phyloP scores from a whole-genome alignment of 2,113 vertebrate genomes.

The Alethe castanea region DNA sequence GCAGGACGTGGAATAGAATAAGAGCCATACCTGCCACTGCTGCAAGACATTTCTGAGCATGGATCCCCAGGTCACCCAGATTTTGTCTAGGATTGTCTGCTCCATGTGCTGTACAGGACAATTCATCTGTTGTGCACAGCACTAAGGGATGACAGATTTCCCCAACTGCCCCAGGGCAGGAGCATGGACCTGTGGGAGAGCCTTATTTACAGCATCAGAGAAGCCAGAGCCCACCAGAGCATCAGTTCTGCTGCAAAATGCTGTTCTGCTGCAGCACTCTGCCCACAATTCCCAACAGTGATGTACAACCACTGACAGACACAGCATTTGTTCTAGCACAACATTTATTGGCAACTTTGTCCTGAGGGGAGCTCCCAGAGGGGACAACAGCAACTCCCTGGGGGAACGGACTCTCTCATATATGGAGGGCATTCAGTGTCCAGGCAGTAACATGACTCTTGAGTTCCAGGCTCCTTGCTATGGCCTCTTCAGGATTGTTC shows the following conservation, averaged over 20 bases:
- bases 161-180: neutral
- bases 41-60: neutral
- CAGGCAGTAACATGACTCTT: neutral
- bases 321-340: neutral
- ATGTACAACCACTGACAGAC: neutral
- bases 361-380: neutral
- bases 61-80: rapidly evolving
- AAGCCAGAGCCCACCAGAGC: neutral
- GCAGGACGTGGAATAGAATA: no score
- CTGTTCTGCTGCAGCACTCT: neutral
- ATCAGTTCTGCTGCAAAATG: neutral
- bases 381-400: neutral
- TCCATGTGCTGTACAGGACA: neutral
- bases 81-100: neutral
- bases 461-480: neutral
- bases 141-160: neutral
- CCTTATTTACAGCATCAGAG: neutral
- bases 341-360: neutral
- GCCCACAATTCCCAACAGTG: neutral
- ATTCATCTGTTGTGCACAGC: neutral
- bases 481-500: neutral
- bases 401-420: neutral
- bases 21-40: neutral
- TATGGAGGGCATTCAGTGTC: neutral
- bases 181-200: neutral